These are phyloP conservation scores for Ptychoptera contaminata DNA, from an alignment of 2,888 invertebrate species.

Conservation along the genomic window DNA sequence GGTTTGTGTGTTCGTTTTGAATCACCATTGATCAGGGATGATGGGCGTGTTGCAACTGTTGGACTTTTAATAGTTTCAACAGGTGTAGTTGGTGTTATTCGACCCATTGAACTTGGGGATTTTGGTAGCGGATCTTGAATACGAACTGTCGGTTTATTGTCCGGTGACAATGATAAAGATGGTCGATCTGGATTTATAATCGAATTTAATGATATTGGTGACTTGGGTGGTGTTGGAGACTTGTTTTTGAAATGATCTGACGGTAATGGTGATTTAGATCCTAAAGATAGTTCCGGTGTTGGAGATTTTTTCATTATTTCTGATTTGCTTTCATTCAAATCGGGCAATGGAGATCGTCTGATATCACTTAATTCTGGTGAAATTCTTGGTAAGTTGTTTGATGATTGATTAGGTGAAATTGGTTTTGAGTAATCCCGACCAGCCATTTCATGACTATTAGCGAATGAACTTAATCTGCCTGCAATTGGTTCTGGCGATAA, in stretches of 20 bases:
- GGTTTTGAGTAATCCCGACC: too few species aligned
- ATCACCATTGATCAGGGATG: neutral
- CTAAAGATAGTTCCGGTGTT: neutral
- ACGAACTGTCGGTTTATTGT: neutral
- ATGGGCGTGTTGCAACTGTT: neutral
- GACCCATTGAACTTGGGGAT: constrained; percentile 1
- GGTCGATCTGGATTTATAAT: neutral
- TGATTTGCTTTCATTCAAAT: too few species aligned
- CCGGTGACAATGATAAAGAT: neutral
- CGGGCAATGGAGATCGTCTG: too few species aligned
- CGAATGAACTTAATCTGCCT: too few species aligned
- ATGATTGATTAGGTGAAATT: too few species aligned
- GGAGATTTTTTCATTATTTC: neutral
- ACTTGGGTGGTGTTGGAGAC: neutral
- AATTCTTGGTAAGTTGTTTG: too few species aligned
- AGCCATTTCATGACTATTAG: too few species aligned
- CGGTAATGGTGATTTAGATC: neutral
- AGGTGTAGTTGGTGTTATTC: neutral
- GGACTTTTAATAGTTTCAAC: neutral
- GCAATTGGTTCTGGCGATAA: neutral
- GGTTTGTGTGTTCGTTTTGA: neutral
- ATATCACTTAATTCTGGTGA: too few species aligned
- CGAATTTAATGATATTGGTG: neutral
- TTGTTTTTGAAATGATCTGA: constrained; percentile 1
- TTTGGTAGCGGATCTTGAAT: neutral